Evolutionary conservation across 92 coral and sea anemone species (phyloP).

Genomic region (Phenganax subtilis): DNA sequence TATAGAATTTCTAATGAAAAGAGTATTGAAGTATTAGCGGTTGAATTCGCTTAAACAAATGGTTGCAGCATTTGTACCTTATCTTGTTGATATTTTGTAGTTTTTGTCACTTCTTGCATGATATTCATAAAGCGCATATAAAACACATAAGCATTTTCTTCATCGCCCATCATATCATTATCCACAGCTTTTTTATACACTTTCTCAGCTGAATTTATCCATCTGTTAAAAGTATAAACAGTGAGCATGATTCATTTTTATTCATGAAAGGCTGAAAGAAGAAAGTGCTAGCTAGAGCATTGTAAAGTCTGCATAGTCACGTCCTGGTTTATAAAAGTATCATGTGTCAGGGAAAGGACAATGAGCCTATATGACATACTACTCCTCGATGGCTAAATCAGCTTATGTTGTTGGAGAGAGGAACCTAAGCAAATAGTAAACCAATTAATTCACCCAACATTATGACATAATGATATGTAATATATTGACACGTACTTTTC

Average conservation of each 20-base stretch:
- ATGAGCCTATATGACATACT: too few species aligned
- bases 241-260: background rate
- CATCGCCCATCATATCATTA: slow-evolving; percentile 61
- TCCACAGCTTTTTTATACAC: slow-evolving; percentile 67
- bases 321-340: too few species aligned
- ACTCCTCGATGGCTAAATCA: too few species aligned
- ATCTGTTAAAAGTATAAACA: slow-evolving; percentile 40
- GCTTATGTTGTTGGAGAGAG: too few species aligned
- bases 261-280: background rate
- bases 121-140: slow-evolving; percentile 76
- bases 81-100: slow-evolving; percentile 57
- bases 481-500: too few species aligned
- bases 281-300: background rate
- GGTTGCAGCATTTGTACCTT: slow-evolving; percentile 47
- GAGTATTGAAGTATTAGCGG: background rate
- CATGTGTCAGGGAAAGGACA: too few species aligned
- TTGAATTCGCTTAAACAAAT: background rate
- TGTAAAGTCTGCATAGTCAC: background rate
- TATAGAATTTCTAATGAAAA: slow-evolving; percentile 52
- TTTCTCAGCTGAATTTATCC: slow-evolving; percentile 71
- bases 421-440: too few species aligned
- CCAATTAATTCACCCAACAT: too few species aligned
- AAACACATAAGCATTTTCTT: slow-evolving; percentile 78
- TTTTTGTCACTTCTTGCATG: slow-evolving; percentile 56
- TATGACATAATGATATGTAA: too few species aligned